Percentiles rank a stretch among this genome's conserved stretches.
Conservation (phyloP, 1,140 invertebrate species). For the Bombus huntii region DNA sequence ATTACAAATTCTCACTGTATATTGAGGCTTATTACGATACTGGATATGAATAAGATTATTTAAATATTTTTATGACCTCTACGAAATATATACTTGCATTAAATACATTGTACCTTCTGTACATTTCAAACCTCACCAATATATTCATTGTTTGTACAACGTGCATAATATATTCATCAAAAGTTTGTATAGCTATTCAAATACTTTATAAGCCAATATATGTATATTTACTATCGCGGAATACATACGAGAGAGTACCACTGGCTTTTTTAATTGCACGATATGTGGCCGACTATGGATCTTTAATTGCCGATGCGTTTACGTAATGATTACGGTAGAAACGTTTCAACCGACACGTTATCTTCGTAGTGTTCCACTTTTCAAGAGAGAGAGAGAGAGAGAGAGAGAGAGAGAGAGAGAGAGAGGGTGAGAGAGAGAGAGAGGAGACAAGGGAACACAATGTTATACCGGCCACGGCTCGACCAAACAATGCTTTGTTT, state of each 20-base stretch:
- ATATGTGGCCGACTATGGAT: conserved; percentile 25
- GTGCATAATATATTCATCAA: neutral
- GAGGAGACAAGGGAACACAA: neutral
- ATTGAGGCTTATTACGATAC: neutral
- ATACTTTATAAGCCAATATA: neutral
- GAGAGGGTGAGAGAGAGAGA: too few species aligned
- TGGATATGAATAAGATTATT: neutral
- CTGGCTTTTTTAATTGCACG: conserved; percentile 34
- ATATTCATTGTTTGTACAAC: neutral
- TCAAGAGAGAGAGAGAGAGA: conserved; percentile 23
- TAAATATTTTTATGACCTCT: neutral
- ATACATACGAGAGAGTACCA: neutral
- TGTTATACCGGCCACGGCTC: neutral
- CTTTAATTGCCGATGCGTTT: conserved; percentile 50
- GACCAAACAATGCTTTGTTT: conserved; percentile 24
- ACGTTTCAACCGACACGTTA: conserved; percentile 39
- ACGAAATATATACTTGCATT: neutral
- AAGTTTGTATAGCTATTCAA: neutral
- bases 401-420: neutral
- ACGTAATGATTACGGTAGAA: conserved; percentile 50
- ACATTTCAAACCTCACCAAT: neutral
- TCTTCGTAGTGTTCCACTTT: conserved; percentile 54
- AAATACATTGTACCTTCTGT: neutral
- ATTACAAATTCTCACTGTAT: neutral
- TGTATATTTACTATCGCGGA: neutral